These are phyloP conservation scores for Leucopsar rothschildi DNA, from an alignment of 2,113 vertebrate genomes.

Conservation along the genomic window DNA sequence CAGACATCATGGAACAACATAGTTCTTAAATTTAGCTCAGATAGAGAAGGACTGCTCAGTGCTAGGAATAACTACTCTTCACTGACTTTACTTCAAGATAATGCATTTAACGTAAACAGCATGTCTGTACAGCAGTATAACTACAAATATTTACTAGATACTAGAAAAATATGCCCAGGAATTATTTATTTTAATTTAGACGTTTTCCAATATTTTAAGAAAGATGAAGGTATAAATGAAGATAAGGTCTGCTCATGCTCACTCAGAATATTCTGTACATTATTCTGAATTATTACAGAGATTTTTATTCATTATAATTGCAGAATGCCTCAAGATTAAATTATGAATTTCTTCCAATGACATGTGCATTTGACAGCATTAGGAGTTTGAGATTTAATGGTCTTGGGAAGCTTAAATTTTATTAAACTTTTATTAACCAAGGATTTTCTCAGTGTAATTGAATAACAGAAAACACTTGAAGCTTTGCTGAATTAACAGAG, in stretches of 20 bases:
- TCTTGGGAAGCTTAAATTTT: slow-evolving; percentile 59
- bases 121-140: neutral
- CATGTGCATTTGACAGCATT: slow-evolving; percentile 59
- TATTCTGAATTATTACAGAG: slow-evolving; percentile 48
- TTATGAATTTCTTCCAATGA: slow-evolving; percentile 54
- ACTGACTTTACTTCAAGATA: neutral
- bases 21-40: neutral
- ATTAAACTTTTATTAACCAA: slow-evolving; percentile 69
- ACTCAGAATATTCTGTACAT: neutral
- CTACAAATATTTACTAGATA: neutral
- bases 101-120: neutral
- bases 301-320: slow-evolving; percentile 67
- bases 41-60: neutral
- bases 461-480: slow-evolving; percentile 60
- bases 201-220: neutral
- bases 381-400: slow-evolving; percentile 56
- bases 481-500: slow-evolving; percentile 42
- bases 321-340: slow-evolving; percentile 62
- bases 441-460: slow-evolving; percentile 62
- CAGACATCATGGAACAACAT: neutral
- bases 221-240: neutral
- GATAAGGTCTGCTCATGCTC: slow-evolving; percentile 40
- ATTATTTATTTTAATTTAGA: neutral
- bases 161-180: neutral
- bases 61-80: neutral